Evolutionary conservation across 92 coral and sea anemone genomes (phyloP), one percentile per base, ranked within the genome.

Genomic region (Epizoanthus rinbou): DNA sequence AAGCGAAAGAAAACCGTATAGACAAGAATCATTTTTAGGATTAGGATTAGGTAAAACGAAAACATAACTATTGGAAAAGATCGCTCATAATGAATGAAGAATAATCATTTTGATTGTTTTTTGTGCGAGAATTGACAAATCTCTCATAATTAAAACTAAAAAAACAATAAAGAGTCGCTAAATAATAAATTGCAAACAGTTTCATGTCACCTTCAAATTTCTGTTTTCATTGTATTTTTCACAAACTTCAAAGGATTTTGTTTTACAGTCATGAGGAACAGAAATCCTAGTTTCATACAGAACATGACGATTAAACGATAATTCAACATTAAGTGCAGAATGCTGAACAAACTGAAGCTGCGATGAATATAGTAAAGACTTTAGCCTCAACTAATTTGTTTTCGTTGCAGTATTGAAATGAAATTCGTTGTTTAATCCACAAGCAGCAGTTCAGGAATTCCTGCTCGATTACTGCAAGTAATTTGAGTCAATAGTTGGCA

Each of bases 151-250:
- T 78, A 78, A 78, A 78, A 56, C 22, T 63, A 56, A 57, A 76
- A 60, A 78, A 60, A 78, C 71, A 78, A 78, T 78, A 43, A 78
- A 59, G 45, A 39, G 41, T 62, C n/a, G 43, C 82, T 78, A 78
- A 78, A 78, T 78, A 78, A 78, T 78, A 78, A 62, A 78, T 78
- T 62, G 64, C 82, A 31, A 62, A 78, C 82, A 63, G 71, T 65
- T 15, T 41, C 47, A 67, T 31, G 73, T 43, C 50, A 69, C 47
- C 58, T 62, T 43, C 16, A 69, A 58, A 78, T 63, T 60, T 43
- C 71, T 78, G 82, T 52, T 78, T 41, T 13, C 45, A 78, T 39
- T 45, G 7, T 22, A 39, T 33, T 78, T 63, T 25, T n/a, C 82
- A 47, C 16, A 62, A 0, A 39, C 35, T 22, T 60, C 58, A 19